A percentile compares a stretch with the other conserved stretches of the same genome.
Conservation (phyloP, 53 echinoderm and acorn worm genomes). For the Astropecten irregularis region DNA sequence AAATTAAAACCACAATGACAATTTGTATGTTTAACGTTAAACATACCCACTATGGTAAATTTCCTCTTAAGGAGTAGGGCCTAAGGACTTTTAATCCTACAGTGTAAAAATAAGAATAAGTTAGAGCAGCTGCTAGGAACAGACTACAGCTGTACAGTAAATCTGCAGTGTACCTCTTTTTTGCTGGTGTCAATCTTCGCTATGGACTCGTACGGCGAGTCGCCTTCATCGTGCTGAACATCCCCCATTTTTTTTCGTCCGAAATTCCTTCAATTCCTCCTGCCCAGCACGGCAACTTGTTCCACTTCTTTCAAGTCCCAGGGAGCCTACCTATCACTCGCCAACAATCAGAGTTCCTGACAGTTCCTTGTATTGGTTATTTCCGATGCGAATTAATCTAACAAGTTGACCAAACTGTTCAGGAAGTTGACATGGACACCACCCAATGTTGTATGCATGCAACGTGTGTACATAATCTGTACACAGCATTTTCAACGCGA, state of each 20-base stretch:
- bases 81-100: no score
- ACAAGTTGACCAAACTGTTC: no score
- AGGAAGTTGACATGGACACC: background rate
- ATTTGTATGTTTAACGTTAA: no score
- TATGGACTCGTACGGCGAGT: conserved; percentile 45
- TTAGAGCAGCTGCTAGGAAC: no score
- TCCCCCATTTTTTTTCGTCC: conserved; percentile 34
- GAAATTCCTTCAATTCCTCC: background rate
- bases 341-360: background rate
- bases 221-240: conserved; percentile 20
- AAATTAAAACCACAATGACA: no score
- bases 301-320: background rate
- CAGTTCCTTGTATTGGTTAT: conserved; percentile 14
- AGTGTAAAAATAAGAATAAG: no score
- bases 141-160: no score
- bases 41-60: no score
- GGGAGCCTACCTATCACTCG: background rate
- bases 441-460: background rate
- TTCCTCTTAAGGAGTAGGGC: no score
- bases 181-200: conserved; percentile 65
- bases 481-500: background rate
- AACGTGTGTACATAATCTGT: background rate
- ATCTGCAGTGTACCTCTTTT: no score
- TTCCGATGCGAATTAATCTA: conserved; percentile 42
- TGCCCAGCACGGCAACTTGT: background rate